phyloP scores from a whole-genome alignment of 2,888 invertebrate genomes.

The Drosophila parthenogenetica region DNA sequence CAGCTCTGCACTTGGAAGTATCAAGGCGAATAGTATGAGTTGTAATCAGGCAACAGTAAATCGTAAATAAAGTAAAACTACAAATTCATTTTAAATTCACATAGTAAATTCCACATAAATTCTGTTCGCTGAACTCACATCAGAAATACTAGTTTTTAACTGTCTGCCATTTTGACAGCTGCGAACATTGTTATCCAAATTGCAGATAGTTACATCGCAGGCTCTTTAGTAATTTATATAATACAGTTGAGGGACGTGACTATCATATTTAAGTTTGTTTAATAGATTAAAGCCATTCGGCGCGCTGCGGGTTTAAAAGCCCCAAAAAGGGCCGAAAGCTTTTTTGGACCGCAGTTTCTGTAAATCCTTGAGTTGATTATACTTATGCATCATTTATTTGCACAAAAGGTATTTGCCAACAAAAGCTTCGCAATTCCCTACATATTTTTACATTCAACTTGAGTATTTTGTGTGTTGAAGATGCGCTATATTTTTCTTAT shows the following conservation, averaged over 20 bases:
- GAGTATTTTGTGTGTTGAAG: background rate
- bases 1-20: background rate
- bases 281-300: background rate
- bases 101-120: constrained; percentile 30
- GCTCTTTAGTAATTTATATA: constrained; percentile 37
- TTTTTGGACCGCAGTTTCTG: background rate
- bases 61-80: constrained; percentile 36
- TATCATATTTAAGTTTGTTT: constrained; percentile 4
- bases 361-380: constrained; percentile 2
- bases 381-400: constrained; percentile 1
- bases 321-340: background rate
- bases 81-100: constrained; percentile 37
- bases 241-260: constrained; percentile 8
- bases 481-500: no score
- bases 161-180: constrained; percentile 41
- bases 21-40: background rate
- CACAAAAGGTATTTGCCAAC: constrained; percentile 3
- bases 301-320: background rate
- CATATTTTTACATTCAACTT: background rate
- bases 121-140: constrained; percentile 12
- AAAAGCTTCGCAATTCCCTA: background rate
- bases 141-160: constrained; percentile 39
- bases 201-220: constrained; percentile 4
- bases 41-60: constrained; percentile 25
- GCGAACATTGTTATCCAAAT: constrained; percentile 29